Evolutionary conservation across 2,797 vertebrate species (phyloP), one percentile per base, ranked within the genome.

Genomic region (Catharus ustulatus): DNA sequence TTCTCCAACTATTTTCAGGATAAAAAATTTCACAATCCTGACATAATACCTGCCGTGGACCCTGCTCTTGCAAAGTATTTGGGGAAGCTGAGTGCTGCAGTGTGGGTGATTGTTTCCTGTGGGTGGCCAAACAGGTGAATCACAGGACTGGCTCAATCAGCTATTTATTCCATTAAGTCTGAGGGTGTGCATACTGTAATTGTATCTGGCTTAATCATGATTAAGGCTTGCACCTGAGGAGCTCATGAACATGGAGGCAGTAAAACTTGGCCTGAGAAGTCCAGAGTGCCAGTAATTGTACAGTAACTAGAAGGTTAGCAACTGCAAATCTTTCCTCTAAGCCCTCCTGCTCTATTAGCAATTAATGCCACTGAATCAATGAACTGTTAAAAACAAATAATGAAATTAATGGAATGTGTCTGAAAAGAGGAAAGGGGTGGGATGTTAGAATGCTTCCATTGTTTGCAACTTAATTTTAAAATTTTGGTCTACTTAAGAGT

Each of bases 311-410:
- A 76, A 86, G 46, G 58, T 92, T 81, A 75, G 59, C 81, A 90
- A 86, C 63, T 88, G 68, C 61, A 85, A 94, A 95, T 34, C 69
- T 95, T 88, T 74, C 43, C 67, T 77, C 21, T 73, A 73, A 89
- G 43, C 55, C 43, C 49, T 90, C 34, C 74, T 73, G 10, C 63
- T 93, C 74, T 59, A 69, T 64, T 78, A 73, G 46, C 58, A 79
- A 13, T 64, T 61, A 57, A 83, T 84, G 54, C 38, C 57, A 49
- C 45, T 61, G 64, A 90, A 83, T 92, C 90, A 94, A 92, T 84
- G 74, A 89, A 72, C 72, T 40, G 58, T 64, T 87, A 40, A 79
- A 59, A 92, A 36, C 13, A 84, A 95, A 86, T 73, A 57, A 48
- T 61, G 18, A 59, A 86, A 87, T 87, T 74, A 84, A 90, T 87